These are phyloP conservation scores for Orestias chungarensis DNA, from an alignment of 2,797 vertebrate species.

Conservation along the genomic window DNA sequence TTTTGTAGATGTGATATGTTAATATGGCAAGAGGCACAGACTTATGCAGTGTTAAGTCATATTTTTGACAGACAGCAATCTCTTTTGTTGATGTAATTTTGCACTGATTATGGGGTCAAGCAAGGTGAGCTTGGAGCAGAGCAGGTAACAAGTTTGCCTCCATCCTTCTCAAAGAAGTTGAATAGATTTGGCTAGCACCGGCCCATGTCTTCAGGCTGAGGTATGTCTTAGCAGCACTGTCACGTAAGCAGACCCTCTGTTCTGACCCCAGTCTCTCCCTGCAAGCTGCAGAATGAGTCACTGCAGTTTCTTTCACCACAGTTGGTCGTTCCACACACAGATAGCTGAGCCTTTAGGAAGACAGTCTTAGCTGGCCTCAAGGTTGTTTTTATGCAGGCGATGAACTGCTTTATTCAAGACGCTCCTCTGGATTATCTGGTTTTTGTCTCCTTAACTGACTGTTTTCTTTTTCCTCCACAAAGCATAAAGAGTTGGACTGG, in stretches of 20 bases:
- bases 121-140: background rate
- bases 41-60: background rate
- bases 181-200: background rate
- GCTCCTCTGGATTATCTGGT: background rate
- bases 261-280: constrained; percentile 24
- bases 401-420: constrained; percentile 1
- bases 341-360: constrained; percentile 23
- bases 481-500: background rate
- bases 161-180: constrained; percentile 8
- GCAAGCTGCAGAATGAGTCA: constrained; percentile 43
- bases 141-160: background rate
- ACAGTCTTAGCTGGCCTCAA: background rate
- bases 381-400: constrained; percentile 15
- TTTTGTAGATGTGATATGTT: background rate
- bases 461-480: background rate
- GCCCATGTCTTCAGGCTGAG: constrained; percentile 26
- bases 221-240: constrained; percentile 42
- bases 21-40: background rate
- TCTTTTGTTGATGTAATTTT: background rate
- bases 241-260: constrained; percentile 25
- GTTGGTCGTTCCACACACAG: constrained; percentile 24
- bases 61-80: background rate
- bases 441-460: background rate
- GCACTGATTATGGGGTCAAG: background rate
- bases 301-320: constrained; percentile 15